Percentiles rank a stretch among this genome's conserved stretches.
These are phyloP conservation scores for Rhyacichthys aspro DNA, from an alignment of 2,797 vertebrate species.

Conservation along the genomic window DNA sequence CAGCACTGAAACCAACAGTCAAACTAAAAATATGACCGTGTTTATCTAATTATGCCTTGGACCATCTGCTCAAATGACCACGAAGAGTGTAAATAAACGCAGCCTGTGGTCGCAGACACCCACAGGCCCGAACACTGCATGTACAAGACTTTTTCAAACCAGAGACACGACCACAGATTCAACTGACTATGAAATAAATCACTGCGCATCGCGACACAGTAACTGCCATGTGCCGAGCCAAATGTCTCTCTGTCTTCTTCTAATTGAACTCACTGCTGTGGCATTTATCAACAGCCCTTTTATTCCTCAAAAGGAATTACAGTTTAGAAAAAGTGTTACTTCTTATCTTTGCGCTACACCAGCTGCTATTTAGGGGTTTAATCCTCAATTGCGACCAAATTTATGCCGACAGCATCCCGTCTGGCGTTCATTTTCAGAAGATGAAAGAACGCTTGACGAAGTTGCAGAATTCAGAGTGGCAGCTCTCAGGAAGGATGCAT, in stretches of 20 bases:
- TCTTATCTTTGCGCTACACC: conserved; percentile 39
- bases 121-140: not conserved
- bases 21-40: not conserved
- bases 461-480: too few species aligned
- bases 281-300: conserved; percentile 41
- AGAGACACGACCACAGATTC: not conserved
- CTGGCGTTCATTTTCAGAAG: conserved; percentile 51
- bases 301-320: conserved; percentile 38
- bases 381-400: conserved; percentile 26
- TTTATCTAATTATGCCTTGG: conserved; percentile 1
- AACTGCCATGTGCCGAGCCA: not conserved
- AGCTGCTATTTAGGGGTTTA: conserved; percentile 37
- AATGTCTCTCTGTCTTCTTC: conserved; percentile 6
- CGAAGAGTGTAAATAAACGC: conserved; percentile 3
- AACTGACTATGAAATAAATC: conserved; percentile 6
- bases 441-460: conserved; percentile 31
- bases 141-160: conserved; percentile 5
- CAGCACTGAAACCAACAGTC: not conserved
- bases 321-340: conserved; percentile 10
- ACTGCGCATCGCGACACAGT: conserved; percentile 6
- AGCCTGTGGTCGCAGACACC: not conserved
- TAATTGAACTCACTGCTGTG: conserved; percentile 15
- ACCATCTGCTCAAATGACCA: conserved; percentile 27
- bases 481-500: too few species aligned
- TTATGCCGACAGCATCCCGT: conserved; percentile 50